These are phyloP conservation scores for Phylloscopus whistleri DNA, from an alignment of 2,113 vertebrate genomes.

Conservation along the genomic window DNA sequence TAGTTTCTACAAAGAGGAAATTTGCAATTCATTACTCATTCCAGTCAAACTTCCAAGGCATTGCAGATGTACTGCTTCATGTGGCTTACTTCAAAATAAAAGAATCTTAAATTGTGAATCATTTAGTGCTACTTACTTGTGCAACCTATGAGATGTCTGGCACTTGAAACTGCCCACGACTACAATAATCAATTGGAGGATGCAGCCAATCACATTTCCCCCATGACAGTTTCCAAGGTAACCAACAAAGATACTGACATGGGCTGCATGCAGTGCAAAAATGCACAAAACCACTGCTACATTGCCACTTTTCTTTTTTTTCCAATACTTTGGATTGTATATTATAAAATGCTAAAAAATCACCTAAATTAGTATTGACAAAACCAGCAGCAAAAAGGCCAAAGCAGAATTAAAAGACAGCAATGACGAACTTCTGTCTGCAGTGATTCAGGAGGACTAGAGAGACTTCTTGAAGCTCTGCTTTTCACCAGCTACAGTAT, in stretches of 20 bases:
- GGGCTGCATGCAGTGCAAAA: not conserved
- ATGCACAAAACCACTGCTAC: not conserved
- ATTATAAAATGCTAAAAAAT: not conserved
- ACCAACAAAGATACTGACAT: slow-evolving; percentile 54
- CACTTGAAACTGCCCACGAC: slow-evolving; percentile 51
- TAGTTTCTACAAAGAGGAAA: not conserved
- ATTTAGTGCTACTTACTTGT: slow-evolving; percentile 22
- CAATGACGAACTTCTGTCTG: not conserved
- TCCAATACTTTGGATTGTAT: not conserved
- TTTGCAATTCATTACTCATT: not conserved
- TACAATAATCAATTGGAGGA: slow-evolving; percentile 45
- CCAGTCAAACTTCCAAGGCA: not conserved
- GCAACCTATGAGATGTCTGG: slow-evolving; percentile 37
- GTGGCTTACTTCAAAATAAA: slow-evolving; percentile 33
- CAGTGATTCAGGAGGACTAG: not conserved
- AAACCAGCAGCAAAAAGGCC: not conserved
- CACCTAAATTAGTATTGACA: not conserved
- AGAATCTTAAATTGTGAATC: not conserved
- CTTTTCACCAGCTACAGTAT: not conserved
- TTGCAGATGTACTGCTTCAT: not conserved
- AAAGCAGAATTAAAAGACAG: not conserved
- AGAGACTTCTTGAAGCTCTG: not conserved
- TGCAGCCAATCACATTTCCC: slow-evolving; percentile 58
- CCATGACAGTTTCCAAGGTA: slow-evolving; percentile 70
- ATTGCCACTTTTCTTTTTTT: not conserved